Evolutionary conservation across 37 sponge, comb jelly and placozoan genomes (phyloP), one percentile per base, ranked within the genome.

Genomic region (Spongilla lacustris): DNA sequence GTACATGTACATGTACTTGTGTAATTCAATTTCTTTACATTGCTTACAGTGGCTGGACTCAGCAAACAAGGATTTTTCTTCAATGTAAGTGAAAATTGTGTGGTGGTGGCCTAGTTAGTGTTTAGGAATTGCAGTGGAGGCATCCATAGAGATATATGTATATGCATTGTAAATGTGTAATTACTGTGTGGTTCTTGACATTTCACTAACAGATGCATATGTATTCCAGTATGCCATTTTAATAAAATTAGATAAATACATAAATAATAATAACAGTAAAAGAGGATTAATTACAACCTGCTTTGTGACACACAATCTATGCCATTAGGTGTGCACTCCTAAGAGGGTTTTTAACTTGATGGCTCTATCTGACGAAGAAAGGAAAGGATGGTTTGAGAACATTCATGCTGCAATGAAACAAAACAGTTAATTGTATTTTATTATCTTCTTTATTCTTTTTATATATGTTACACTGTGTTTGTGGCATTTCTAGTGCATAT

Each of bases 341-440:
- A 92, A 92, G 78, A 67, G 92, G 35, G 69, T 84, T 0, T 92
- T 82, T 50, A 72, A 88, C 36, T 68, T 92, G 17, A 92, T 92
- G 92, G 89, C 92, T 0, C 36, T 83, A 31, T 75, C 73, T 4
- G 81, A 85, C 19, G 50, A 73, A 4, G 89, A 84, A 67, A 66
- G 92, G 36, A 73, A 33, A 1, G 81, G 81, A 25, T 92, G 92
- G 92, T 85, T 88, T 50, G 50, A 41, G 33, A 69, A 36, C 32
- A 78, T 86, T 11, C 69, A 48, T 6, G 33, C 32, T 10, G 73
- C 68, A 35, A 75, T 35, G 32, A 34, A 22, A 19, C n/a, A 75
- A 36, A 29, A 72, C 73, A 72, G 73, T 33, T 72, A 72, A 72
- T 24, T 25, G 13, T 32, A 13, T 10, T 32, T 32, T 24, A n/a